Evolutionary conservation across 2,888 invertebrate species (phyloP).

Genomic region (Tridacna gigas): DNA sequence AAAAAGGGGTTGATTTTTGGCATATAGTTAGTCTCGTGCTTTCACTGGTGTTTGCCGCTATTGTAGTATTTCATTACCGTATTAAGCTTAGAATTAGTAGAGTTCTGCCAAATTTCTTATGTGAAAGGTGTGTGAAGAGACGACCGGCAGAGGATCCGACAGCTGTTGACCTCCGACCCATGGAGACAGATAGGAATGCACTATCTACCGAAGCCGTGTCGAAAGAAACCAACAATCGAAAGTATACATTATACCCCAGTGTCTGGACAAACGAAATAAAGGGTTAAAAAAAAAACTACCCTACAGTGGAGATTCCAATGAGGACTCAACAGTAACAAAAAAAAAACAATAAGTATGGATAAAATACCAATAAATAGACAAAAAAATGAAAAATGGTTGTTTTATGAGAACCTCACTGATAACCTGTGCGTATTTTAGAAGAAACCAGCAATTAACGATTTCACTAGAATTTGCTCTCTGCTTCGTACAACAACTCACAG

Average conservation of each 20-base stretch:
- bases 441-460: not conserved
- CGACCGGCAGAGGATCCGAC: not conserved
- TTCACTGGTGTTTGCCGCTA: not conserved
- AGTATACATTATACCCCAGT: not conserved
- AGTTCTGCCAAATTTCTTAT: not conserved
- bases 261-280: not conserved
- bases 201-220: not conserved
- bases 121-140: slow-evolving; percentile 5
- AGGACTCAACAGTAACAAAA: not conserved
- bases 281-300: not conserved
- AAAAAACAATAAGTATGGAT: not conserved
- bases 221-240: not conserved
- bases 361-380: not conserved
- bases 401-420: not conserved
- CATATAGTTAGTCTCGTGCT: not conserved
- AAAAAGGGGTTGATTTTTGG: not conserved
- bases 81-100: not conserved
- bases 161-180: not conserved
- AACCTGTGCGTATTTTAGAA: not conserved
- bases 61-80: not conserved
- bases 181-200: not conserved
- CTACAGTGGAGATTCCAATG: not conserved
- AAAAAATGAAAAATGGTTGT: not conserved
- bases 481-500: too few relatives aligned
- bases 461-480: not conserved